These are phyloP conservation scores for Deroplatys truncata DNA, from an alignment of 2,888 invertebrate species.

Conservation along the genomic window DNA sequence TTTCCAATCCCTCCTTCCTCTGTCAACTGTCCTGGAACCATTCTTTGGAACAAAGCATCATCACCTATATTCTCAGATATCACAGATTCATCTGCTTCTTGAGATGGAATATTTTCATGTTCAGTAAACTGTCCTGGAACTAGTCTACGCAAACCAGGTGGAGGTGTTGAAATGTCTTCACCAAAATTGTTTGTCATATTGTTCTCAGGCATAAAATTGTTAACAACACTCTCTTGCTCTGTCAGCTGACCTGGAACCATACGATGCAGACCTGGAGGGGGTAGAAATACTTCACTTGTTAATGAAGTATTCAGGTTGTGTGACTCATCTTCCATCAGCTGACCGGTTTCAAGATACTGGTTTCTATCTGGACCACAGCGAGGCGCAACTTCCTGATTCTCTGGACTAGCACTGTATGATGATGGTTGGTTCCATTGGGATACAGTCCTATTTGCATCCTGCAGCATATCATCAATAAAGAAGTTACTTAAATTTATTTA, in stretches of 20 bases:
- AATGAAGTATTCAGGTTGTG: background rate
- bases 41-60: conserved; percentile 12
- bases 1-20: conserved; percentile 18
- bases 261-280: conserved; percentile 50
- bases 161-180: conserved; percentile 4
- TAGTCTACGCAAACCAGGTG: conserved; percentile 56
- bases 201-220: background rate
- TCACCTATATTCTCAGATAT: background rate
- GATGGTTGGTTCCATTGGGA: background rate
- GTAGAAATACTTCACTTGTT: background rate
- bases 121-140: conserved; percentile 56
- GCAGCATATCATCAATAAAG: background rate
- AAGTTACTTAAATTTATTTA: background rate
- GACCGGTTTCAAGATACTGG: conserved; percentile 73
- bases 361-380: conserved; percentile 54
- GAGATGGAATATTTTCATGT: background rate
- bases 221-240: conserved; percentile 14
- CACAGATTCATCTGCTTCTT: background rate
- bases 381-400: conserved; percentile 35
- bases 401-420: conserved; percentile 27
- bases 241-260: conserved; percentile 62
- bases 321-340: conserved; percentile 43
- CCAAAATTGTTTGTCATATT: background rate
- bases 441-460: background rate
- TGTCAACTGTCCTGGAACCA: conserved; percentile 26